A percentile compares a stretch with the other conserved stretches of the same genome.
phyloP scores from a whole-genome alignment of 2,888 invertebrate species.

The Vandiemenella viatica region DNA sequence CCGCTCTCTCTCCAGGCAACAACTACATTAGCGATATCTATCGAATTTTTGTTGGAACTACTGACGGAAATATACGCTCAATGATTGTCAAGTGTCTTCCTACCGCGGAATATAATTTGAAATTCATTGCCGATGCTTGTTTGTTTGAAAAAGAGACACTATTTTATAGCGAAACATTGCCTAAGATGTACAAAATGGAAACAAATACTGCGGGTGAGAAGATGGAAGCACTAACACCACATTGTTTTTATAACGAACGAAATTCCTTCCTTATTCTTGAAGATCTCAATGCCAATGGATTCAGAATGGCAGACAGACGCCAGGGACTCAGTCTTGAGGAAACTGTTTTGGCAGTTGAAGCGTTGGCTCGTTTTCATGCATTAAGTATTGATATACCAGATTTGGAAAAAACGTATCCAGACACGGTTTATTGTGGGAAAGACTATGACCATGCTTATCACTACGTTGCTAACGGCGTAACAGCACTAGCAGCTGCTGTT shows the following conservation, averaged over 20 bases:
- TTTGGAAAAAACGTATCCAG: conserved; percentile 16
- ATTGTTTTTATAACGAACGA: conserved; percentile 1
- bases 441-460: conserved; percentile 5
- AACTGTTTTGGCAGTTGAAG: conserved; percentile 19
- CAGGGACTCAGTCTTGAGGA: conserved; percentile 21
- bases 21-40: conserved; percentile 9
- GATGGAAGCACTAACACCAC: background rate
- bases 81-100: conserved; percentile 8
- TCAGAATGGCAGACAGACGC: conserved; percentile 17
- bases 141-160: conserved; percentile 8
- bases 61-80: conserved; percentile 1
- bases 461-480: conserved; percentile 4
- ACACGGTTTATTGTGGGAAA: conserved; percentile 6
- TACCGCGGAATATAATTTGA: conserved; percentile 7
- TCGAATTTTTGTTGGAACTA: conserved; percentile 1
- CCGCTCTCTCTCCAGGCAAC: conserved; percentile 7
- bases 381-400: conserved; percentile 19
- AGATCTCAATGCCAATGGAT: conserved; percentile 20
- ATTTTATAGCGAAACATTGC: conserved; percentile 3
- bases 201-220: background rate
- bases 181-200: background rate
- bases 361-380: conserved; percentile 22
- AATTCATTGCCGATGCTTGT: conserved; percentile 6
- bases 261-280: conserved; percentile 17
- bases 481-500: conserved; percentile 2